Evolutionary conservation across 2,888 invertebrate genomes (phyloP), one percentile per base, ranked within the genome.

Genomic region (Schizotus pectinicornis): DNA sequence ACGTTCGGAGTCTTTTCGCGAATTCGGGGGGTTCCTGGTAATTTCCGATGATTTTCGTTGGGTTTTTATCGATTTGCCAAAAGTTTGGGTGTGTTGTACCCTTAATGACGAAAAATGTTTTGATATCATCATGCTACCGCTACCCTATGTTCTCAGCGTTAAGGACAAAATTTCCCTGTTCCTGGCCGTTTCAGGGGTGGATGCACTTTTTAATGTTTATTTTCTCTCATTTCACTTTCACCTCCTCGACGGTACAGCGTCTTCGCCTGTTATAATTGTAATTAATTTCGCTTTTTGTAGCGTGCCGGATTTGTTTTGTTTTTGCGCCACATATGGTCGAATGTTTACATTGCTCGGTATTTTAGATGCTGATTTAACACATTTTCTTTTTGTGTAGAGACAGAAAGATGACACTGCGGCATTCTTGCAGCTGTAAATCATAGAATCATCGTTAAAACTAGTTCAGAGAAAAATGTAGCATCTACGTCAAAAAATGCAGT

Each of bases 61-160:
- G 62, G 62, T 75, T 74, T 74, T 74, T 76, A 78, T 77, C 73
- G 77, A 77, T 77, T 76, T 69, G 61, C 67, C 67, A 68, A 69
- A 67, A 63, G 65, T 72, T 70, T 74, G 77, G 77, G 78, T 78
- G 78, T 77, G 77, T 77, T 77, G 76, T 32, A 41, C 65, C 64
- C 65, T 57, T 61, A 65, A 64, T 65, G 66, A 64, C 59, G 53
- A 65, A 62, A 62, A 54, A 47, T 54, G 46, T 55, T 51, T 53
- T 62, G 62, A 37, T 62, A 22, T 22, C 22, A 61, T 49, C 60
- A n/a, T n/a, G n/a, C n/a, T n/a, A n/a, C n/a, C n/a, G n/a, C 67
- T 65, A 64, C 68, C 68, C 59, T 72, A 70, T 63, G 66, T 52
- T 56, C 46, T 59, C 52, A 58, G 42, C 58, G 50, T 56, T 71